Evolutionary conservation across 2,113 vertebrate genomes (phyloP), one percentile per base, ranked within the genome.

Genomic region (Phainopepla nitens): DNA sequence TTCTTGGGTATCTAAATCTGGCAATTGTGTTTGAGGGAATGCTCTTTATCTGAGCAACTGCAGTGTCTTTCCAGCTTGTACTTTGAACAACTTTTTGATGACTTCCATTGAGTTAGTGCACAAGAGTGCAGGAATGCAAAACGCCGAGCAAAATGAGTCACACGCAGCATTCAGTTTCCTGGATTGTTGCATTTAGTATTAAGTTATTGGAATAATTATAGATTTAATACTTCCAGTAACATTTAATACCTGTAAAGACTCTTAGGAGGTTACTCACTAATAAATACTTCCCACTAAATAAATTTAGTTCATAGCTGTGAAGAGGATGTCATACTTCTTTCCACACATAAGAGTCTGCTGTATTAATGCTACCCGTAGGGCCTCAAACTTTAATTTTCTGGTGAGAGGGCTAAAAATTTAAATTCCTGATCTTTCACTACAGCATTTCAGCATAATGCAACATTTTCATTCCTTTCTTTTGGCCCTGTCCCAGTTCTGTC

Each of bases 401-500:
- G 23, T 72, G 60, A 88, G 42, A 90, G 41, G 24, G 41, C 78
- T 77, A 61, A 58, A 96, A 60, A 56, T 61, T 47, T 78, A 15
- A 93, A 70, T 83, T 95, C 41, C 41, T 78, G 7, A 76, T 89
- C 42, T 91, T 96, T 93, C 61, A 68, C 94, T 57, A 21, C 54
- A 94, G 31, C 54, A 73, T 91, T 94, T 87, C 69, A 84, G 60
- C 72, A 82, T 72, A 95, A 80, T 41, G 62, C 69, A 86, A 41
- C 0, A 0, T 93, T 97, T 94, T 89, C 57, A 62, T 87, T 60
- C 44, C 61, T 77, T 85, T 68, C 50, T 89, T 93, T 87, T 70
- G 66, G 78, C 70, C 82, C 75, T 94, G 41, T 78, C 89, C 89
- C 45, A 49, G 82, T 95, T 93, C 65, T 90, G 87, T 96, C 87